phyloP scores from a whole-genome alignment of 2,113 vertebrate species.

The Ailurus styani region DNA sequence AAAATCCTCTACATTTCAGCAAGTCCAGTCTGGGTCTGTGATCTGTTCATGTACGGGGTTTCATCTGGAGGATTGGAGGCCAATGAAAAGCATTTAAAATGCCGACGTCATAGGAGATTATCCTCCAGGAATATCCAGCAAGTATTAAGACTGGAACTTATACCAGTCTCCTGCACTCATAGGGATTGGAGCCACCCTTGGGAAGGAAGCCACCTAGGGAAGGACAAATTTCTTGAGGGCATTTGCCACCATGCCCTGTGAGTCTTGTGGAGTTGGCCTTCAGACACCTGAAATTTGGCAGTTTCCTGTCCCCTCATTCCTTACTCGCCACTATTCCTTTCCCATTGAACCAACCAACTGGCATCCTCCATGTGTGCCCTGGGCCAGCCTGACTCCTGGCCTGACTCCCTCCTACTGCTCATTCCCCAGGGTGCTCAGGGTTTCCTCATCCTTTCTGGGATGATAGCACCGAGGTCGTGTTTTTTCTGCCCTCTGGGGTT shows the following conservation, averaged over 20 bases:
- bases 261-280: not conserved
- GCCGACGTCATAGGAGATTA: not conserved
- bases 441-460: not conserved
- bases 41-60: not conserved
- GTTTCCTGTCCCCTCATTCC: not conserved
- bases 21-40: not conserved
- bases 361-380: rapidly evolving
- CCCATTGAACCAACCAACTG: not conserved
- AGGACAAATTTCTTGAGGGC: not conserved
- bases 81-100: not conserved
- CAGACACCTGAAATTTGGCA: not conserved
- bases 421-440: not conserved
- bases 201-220: not conserved
- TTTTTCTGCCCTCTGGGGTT: not conserved
- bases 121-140: not conserved
- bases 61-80: not conserved
- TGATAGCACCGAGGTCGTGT: not conserved
- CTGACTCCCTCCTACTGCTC: not conserved
- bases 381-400: not conserved
- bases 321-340: not conserved
- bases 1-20: not conserved
- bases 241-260: not conserved
- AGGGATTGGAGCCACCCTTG: not conserved
- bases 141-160: not conserved
- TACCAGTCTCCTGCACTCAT: not conserved